Base-by-base conservation (phyloP, 37 sponge, comb jelly and placozoan genomes). In the Halichondria panicea region DNA sequence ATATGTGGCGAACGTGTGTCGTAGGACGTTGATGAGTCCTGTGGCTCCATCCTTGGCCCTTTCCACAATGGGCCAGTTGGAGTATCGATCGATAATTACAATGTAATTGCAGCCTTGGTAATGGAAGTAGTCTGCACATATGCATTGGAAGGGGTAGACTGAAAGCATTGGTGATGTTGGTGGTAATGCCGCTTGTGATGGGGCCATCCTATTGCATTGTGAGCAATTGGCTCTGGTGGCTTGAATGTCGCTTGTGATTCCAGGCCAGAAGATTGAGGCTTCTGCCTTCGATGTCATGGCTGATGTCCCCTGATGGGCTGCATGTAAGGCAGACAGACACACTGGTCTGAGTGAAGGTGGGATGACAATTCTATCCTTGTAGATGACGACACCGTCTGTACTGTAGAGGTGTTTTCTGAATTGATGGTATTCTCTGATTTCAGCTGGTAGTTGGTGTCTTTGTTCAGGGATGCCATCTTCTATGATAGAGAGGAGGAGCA, bases 51-150 rank as follows among this genome's bases (percentile, higher is more conserved):
- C 55, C 18, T 78, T 13, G 12, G 79, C 68, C 68, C 58, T 78
- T 57, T 78, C 58, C 43, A 78, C 68, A 68, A 74, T 74, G 27
- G 75, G 75, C 50, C 67, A 66, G 58, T 78, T 78, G 40, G 79
- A 78, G 57, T 78, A 78, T 53, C 68, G 68, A 34, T 78, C 79
- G 6, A 78, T 43, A 3, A 78, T 78, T 33, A 64, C 77, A 31
- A 76, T 54, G 42, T 76, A 76, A 37, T 22, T 64, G 19, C 13
- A 21, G 68, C 79, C 79, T 37, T 78, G 68, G 43, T 78, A 67
- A 48, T 69, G 68, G 42, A 79, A 79, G 58, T 79, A 79, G 70
- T 68, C 80, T 44, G 80, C 48, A 55, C 69, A 78, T 30, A 66
- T 78, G 58, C 79, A 76, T 28, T 76, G 77, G 39, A 76, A 76